These are phyloP conservation scores for Hippotragus niger DNA, from an alignment of 2,113 vertebrate species.

Conservation along the genomic window DNA sequence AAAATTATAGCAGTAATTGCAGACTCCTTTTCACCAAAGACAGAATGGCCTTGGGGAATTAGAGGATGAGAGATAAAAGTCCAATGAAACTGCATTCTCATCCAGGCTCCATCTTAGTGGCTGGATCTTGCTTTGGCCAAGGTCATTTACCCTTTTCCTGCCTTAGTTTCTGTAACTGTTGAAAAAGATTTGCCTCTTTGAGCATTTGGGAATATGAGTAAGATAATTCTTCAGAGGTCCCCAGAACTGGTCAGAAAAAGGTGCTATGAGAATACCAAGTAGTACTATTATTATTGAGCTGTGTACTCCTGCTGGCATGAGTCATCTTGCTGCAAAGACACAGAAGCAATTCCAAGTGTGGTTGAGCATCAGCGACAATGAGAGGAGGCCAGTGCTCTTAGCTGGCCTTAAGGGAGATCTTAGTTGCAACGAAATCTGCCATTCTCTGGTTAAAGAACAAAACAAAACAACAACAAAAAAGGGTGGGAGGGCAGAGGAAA, in stretches of 20 bases:
- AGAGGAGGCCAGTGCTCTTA: background rate
- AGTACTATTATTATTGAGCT: slow-evolving; percentile 37
- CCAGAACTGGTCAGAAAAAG: slow-evolving; percentile 18
- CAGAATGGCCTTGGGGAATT: slow-evolving; percentile 53
- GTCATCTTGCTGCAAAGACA: slow-evolving; percentile 44
- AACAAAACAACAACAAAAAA: background rate
- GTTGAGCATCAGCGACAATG: background rate
- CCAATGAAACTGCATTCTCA: slow-evolving; percentile 34
- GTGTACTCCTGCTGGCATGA: slow-evolving; percentile 40
- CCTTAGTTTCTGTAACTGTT: slow-evolving; percentile 40
- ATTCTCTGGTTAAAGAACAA: background rate
- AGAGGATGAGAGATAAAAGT: background rate
- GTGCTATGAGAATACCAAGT: background rate
- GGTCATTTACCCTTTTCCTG: slow-evolving; percentile 26
- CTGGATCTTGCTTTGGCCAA: background rate
- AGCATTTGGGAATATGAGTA: background rate
- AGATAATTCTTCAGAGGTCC: background rate
- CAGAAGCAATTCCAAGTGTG: slow-evolving; percentile 6
- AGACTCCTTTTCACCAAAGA: slow-evolving; percentile 53
- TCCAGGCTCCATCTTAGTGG: background rate
- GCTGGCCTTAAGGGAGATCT: background rate
- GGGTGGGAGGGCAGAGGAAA: background rate
- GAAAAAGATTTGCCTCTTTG: background rate
- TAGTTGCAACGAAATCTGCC: background rate
- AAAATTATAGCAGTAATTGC: slow-evolving; percentile 68